phyloP scores from a whole-genome alignment of 2,113 vertebrate genomes.

The Hydropotes inermis region DNA sequence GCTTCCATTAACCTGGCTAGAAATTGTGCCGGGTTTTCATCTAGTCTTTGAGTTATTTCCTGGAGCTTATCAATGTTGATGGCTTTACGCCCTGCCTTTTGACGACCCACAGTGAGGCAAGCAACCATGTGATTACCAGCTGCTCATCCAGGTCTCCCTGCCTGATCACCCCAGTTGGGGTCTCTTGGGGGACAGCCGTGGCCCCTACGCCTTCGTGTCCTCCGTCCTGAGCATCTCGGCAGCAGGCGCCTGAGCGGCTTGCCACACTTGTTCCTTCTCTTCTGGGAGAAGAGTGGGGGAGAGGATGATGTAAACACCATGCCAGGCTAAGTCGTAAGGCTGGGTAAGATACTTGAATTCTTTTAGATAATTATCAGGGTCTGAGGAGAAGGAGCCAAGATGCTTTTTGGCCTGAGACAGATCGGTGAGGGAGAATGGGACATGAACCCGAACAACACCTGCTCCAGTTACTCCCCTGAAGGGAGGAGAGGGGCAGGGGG shows the following conservation, averaged over 20 bases:
- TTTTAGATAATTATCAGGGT: neutral
- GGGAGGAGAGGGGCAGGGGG: neutral
- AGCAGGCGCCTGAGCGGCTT: neutral
- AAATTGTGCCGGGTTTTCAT: neutral
- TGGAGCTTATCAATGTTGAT: neutral
- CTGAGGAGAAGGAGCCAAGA: neutral
- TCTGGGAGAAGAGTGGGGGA: no score
- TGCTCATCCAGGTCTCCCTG: fast-evolving
- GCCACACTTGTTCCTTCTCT: no score
- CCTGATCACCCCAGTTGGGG: neutral
- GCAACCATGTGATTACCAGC: fast-evolving
- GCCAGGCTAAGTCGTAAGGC: neutral
- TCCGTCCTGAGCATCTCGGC: neutral
- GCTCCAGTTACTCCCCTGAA: neutral
- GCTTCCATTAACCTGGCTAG: neutral
- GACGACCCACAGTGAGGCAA: neutral
- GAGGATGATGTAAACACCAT: neutral
- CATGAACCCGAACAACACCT: neutral
- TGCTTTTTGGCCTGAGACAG: neutral
- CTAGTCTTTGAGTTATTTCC: neutral
- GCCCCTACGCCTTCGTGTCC: fast-evolving
- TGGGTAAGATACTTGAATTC: neutral
- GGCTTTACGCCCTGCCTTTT: neutral
- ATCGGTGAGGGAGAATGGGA: neutral
- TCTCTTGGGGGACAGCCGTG: neutral